Evolutionary conservation across 2,113 vertebrate genomes (phyloP).

Genomic region (Megaceryle torquata): DNA sequence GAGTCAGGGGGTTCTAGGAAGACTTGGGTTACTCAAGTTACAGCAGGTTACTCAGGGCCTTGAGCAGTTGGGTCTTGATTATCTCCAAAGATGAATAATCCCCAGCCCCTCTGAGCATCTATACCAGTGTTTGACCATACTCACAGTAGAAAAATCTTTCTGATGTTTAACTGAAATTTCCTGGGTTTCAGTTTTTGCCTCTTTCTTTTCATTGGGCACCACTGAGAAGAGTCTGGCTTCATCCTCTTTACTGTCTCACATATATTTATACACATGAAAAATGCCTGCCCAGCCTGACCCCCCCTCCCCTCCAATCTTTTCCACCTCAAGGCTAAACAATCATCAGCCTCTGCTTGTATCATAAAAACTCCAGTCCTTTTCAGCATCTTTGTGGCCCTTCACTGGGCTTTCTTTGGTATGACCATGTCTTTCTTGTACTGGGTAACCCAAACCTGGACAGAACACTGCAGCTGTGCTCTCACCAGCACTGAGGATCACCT

Average conservation of each 20-base stretch:
- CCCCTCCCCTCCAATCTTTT: fast-evolving
- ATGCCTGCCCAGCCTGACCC: neutral
- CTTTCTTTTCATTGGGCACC: neutral
- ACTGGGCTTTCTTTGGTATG: neutral
- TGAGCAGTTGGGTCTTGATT: neutral
- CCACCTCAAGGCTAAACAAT: neutral
- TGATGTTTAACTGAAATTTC: neutral
- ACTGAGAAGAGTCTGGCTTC: neutral
- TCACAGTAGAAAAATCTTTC: neutral
- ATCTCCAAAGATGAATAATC: neutral
- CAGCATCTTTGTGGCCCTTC: neutral
- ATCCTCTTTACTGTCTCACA: neutral
- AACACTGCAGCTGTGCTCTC: neutral
- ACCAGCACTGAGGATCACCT: neutral
- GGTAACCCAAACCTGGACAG: neutral
- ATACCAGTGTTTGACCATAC: neutral
- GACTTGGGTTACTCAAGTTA: neutral
- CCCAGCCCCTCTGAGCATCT: neutral
- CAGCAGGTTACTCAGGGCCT: neutral
- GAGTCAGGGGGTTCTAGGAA: neutral
- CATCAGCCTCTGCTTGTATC: neutral
- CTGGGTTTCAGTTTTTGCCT: neutral
- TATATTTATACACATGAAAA: neutral
- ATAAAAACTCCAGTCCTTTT: neutral
- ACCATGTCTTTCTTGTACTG: neutral